A percentile compares a stretch with the other conserved stretches of the same genome.
Conservation (phyloP, 2,888 invertebrate genomes). For the Sphaerophoria taeniata region DNA sequence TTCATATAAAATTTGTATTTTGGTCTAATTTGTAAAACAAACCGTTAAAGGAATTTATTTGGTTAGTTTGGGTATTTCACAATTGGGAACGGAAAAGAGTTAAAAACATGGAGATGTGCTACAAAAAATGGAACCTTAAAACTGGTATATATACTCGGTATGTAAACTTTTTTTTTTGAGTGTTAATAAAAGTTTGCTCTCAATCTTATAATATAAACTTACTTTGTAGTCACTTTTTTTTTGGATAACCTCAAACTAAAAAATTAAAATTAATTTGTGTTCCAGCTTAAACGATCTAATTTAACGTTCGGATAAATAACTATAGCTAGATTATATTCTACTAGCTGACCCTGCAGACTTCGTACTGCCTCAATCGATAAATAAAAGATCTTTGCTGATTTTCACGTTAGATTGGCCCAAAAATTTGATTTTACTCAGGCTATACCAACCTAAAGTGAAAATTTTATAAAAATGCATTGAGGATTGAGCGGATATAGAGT, state of each 20-base stretch:
- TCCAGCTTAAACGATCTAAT: constrained; percentile 50
- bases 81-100: neutral
- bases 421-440: too few relatives aligned
- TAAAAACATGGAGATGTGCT: constrained; percentile 32
- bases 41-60: neutral
- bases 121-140: constrained; percentile 51
- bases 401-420: too few relatives aligned
- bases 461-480: too few relatives aligned
- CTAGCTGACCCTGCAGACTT: too few relatives aligned
- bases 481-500: too few relatives aligned
- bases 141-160: constrained; percentile 59
- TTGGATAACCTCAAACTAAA: constrained; percentile 44
- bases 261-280: constrained; percentile 5
- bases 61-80: neutral
- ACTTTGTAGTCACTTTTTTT: constrained; percentile 56
- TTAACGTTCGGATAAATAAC: constrained; percentile 25
- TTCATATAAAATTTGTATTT: too few relatives aligned
- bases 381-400: too few relatives aligned
- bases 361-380: too few relatives aligned
- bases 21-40: neutral
- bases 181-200: constrained; percentile 59
- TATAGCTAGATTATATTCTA: constrained; percentile 37
- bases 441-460: too few relatives aligned
- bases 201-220: constrained; percentile 61
- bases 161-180: constrained; percentile 37